Evolutionary conservation across 2,797 vertebrate genomes (phyloP).

Genomic region (Gouania willdenowi): DNA sequence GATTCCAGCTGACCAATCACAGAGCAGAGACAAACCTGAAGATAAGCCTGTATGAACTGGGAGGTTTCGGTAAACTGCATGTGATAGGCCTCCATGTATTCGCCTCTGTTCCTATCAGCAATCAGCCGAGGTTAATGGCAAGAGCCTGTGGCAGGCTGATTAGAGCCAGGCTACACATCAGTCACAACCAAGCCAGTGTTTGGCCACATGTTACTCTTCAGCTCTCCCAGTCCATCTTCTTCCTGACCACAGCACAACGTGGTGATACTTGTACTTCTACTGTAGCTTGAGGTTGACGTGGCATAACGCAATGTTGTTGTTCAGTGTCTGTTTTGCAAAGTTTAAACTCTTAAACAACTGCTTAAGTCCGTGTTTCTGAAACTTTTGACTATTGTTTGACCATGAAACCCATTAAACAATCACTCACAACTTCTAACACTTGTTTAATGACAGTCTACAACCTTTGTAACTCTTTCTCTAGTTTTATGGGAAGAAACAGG

Average conservation of each 20-base stretch:
- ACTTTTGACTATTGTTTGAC: no score
- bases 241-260: slow-evolving; percentile 35
- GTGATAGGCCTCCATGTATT: slow-evolving; percentile 34
- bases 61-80: slow-evolving; percentile 61
- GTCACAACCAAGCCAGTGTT: slow-evolving; percentile 41
- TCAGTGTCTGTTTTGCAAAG: no score
- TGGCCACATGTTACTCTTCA: slow-evolving; percentile 34
- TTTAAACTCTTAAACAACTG: no score
- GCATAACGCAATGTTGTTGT: no score
- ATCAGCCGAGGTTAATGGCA: slow-evolving; percentile 65
- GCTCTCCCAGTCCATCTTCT: slow-evolving; percentile 33
- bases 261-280: slow-evolving; percentile 19
- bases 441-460: no score
- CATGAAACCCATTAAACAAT: no score
- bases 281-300: no score
- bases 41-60: slow-evolving; percentile 56
- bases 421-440: no score
- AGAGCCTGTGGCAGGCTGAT: slow-evolving; percentile 61
- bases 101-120: slow-evolving; percentile 65
- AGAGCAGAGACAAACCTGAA: slow-evolving; percentile 49
- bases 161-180: slow-evolving; percentile 66
- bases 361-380: no score
- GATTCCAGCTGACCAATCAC: slow-evolving; percentile 75
- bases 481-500: no score
- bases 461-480: no score